phyloP scores from a whole-genome alignment of 2,113 vertebrate species.

The Varanus komodoensis region DNA sequence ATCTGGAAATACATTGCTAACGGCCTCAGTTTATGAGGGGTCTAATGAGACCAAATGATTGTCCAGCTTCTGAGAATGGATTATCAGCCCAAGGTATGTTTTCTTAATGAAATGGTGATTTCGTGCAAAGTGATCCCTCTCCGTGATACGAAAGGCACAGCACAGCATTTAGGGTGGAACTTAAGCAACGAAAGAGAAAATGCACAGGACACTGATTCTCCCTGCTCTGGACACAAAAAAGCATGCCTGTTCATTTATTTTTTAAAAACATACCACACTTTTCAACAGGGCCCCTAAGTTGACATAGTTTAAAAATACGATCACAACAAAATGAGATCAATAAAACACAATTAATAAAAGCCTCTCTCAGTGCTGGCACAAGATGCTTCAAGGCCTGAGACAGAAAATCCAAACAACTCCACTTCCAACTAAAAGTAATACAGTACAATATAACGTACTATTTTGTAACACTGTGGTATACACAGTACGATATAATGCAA shows the following conservation, averaged over 20 bases:
- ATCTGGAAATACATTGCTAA: slow-evolving; percentile 63
- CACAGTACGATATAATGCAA: background rate
- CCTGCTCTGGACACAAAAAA: background rate
- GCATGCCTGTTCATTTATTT: background rate
- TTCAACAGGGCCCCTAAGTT: background rate
- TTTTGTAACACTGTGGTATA: background rate
- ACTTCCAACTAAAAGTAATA: background rate
- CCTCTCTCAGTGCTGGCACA: background rate
- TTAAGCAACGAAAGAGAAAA: slow-evolving; percentile 41
- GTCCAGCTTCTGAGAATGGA: slow-evolving; percentile 60
- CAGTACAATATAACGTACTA: background rate
- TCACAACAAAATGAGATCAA: no score
- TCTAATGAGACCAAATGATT: slow-evolving; percentile 63
- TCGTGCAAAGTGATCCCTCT: slow-evolving; percentile 28
- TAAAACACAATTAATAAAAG: background rate
- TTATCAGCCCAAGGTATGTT: slow-evolving; percentile 52
- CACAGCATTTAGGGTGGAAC: fast-evolving
- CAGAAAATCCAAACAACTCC: background rate
- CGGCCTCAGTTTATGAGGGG: slow-evolving; percentile 50
- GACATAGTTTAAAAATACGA: no score
- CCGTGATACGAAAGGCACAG: background rate
- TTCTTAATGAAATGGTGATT: slow-evolving; percentile 56
- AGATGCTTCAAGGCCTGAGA: background rate
- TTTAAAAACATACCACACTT: no score
- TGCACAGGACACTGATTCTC: background rate